Evolutionary conservation across 2,113 vertebrate species (phyloP).

Genomic region (Orthonyx spaldingii): DNA sequence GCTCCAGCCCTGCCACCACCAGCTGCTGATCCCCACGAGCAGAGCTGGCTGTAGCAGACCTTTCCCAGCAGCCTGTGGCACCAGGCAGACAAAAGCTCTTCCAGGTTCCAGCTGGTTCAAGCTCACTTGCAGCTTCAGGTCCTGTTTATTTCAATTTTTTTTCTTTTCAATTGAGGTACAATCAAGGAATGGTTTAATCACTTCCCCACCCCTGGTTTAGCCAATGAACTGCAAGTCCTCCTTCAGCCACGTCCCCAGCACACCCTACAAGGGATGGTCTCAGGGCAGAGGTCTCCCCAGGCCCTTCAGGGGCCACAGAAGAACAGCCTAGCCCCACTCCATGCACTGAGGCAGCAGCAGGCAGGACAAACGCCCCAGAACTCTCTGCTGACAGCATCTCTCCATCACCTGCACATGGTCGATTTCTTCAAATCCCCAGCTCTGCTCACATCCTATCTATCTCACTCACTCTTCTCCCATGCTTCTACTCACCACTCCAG

Average conservation of each 20-base stretch:
- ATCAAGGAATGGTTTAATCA: background rate
- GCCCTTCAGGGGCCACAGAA: background rate
- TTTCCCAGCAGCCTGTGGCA: background rate
- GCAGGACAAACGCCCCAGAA: background rate
- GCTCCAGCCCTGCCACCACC: background rate
- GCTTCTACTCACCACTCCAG: background rate
- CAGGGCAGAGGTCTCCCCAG: background rate
- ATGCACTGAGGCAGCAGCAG: accelerated
- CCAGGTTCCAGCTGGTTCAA: background rate
- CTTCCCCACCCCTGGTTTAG: background rate
- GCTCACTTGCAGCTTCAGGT: background rate
- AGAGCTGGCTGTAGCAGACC: background rate
- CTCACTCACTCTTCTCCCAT: background rate
- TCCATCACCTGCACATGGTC: accelerated
- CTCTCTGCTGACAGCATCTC: background rate
- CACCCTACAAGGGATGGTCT: background rate
- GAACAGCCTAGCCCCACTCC: background rate
- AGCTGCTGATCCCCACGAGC: accelerated
- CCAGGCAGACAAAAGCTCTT: background rate
- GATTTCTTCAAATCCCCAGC: background rate
- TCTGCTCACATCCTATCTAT: background rate
- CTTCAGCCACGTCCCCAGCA: background rate
- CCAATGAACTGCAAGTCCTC: background rate
- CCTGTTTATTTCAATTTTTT: background rate
- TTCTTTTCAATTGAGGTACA: background rate